Percentiles rank a stretch among this genome's conserved stretches.
Evolutionary conservation across 1,140 invertebrate species (phyloP).

Genomic region (Caenorhabditis remanei): DNA sequence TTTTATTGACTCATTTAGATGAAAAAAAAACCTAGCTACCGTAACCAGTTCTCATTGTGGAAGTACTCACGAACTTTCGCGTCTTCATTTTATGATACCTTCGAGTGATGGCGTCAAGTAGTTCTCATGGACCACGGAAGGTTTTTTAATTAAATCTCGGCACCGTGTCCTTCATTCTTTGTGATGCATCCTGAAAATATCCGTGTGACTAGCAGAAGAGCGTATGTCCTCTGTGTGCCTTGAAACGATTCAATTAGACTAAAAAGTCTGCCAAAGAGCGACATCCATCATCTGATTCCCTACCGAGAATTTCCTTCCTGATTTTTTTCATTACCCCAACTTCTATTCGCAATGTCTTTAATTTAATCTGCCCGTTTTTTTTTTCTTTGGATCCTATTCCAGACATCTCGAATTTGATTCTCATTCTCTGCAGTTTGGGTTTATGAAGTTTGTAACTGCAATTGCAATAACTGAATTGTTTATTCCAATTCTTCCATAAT

Average conservation of each 20-base stretch:
- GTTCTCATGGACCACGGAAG: background rate
- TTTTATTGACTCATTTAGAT: too few species aligned
- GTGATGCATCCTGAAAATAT: slow-evolving; percentile 30
- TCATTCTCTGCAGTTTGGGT: background rate
- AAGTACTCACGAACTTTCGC: slow-evolving; percentile 20
- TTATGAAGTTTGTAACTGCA: background rate
- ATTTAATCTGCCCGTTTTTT: background rate
- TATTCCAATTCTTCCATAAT: background rate
- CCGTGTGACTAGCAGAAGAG: slow-evolving; percentile 21
- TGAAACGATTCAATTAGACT: slow-evolving; percentile 32
- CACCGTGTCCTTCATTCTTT: background rate
- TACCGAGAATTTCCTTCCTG: background rate
- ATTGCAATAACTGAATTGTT: background rate
- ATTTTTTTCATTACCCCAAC: slow-evolving; percentile 15
- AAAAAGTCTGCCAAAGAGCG: background rate
- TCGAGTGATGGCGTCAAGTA: background rate
- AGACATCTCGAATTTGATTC: background rate
- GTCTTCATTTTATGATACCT: background rate
- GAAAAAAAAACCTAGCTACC: background rate
- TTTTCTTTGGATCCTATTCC: too few species aligned
- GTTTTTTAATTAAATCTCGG: slow-evolving; percentile 50
- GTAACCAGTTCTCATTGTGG: background rate
- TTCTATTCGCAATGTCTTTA: background rate
- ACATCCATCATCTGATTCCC: background rate
- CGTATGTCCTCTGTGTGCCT: background rate